Conservation (phyloP, 2,113 vertebrate species). For the Aspidoscelis tigris region DNA sequence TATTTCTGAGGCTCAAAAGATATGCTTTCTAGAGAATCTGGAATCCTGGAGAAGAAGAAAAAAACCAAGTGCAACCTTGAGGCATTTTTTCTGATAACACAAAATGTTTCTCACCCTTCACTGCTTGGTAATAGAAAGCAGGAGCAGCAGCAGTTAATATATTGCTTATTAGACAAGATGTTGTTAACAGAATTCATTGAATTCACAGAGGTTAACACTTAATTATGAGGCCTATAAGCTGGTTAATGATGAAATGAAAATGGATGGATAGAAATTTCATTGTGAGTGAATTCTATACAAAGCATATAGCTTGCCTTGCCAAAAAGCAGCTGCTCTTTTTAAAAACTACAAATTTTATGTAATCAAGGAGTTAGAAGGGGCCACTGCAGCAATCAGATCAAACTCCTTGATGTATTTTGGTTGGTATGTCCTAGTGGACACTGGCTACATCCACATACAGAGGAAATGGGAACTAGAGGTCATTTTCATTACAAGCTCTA, state of each 20-base stretch:
- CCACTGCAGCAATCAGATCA: too few species aligned
- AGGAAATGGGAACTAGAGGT: too few species aligned
- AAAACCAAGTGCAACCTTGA: not conserved
- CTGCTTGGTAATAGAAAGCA: not conserved
- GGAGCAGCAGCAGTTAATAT: not conserved
- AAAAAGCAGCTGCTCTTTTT: not conserved
- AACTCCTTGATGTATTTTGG: too few species aligned
- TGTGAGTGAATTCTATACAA: not conserved
- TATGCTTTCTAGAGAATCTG: accelerated
- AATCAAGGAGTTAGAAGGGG: too few species aligned
- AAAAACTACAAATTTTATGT: not conserved
- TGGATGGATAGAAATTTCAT: not conserved
- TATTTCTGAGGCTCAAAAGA: not conserved
- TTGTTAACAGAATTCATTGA: constrained; percentile 19
- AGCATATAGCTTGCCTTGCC: not conserved
- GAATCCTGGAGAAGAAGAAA: not conserved
- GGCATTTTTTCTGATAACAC: not conserved
- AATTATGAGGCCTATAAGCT: constrained; percentile 19
- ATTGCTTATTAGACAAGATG: not conserved
- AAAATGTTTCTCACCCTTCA: not conserved
- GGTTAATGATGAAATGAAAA: constrained; percentile 16
- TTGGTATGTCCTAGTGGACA: too few species aligned
- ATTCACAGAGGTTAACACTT: constrained; percentile 2
- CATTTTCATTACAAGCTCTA: too few species aligned
- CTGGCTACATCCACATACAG: too few species aligned